A percentile compares a stretch with the other conserved stretches of the same genome.
phyloP scores from a whole-genome alignment of 2,113 vertebrate species.

The Mandrillus leucophaeus region DNA sequence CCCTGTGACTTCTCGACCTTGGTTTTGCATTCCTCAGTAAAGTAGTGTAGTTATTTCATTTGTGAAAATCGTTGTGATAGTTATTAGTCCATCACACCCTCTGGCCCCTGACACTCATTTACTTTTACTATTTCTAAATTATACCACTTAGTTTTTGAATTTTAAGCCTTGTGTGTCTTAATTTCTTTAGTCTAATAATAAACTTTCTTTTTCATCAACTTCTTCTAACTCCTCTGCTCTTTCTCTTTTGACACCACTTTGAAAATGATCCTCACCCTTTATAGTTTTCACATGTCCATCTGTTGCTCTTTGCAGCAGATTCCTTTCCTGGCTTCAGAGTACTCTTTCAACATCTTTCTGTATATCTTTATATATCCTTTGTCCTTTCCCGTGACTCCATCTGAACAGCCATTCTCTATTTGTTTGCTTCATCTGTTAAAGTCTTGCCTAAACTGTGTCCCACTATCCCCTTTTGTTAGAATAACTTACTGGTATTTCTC shows the following conservation, averaged over 20 bases:
- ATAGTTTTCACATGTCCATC: slow-evolving; percentile 58
- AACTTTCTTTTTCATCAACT: slow-evolving; percentile 45
- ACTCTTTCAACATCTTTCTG: slow-evolving; percentile 18
- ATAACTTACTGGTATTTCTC: not conserved
- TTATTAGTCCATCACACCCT: not conserved
- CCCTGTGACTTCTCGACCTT: not conserved
- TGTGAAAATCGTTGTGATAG: not conserved
- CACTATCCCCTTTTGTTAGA: not conserved
- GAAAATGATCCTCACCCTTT: slow-evolving; percentile 61
- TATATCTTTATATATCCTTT: slow-evolving; percentile 60
- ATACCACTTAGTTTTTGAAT: not conserved
- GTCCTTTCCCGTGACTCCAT: slow-evolving; percentile 42
- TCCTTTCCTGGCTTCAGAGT: slow-evolving; percentile 31
- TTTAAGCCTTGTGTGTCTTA: not conserved
- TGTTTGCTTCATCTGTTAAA: not conserved
- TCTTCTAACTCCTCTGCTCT: slow-evolving; percentile 43
- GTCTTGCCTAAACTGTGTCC: not conserved
- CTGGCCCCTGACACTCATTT: not conserved
- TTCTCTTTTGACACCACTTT: slow-evolving; percentile 31
- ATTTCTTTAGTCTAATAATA: not conserved
- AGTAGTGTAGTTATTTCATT: not conserved
- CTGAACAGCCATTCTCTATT: not conserved
- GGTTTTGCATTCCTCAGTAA: not conserved
- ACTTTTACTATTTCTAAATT: not conserved
- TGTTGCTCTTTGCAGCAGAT: slow-evolving; percentile 66